Conservation (phyloP, 2,888 invertebrate species). For the Apotomis capreana region DNA sequence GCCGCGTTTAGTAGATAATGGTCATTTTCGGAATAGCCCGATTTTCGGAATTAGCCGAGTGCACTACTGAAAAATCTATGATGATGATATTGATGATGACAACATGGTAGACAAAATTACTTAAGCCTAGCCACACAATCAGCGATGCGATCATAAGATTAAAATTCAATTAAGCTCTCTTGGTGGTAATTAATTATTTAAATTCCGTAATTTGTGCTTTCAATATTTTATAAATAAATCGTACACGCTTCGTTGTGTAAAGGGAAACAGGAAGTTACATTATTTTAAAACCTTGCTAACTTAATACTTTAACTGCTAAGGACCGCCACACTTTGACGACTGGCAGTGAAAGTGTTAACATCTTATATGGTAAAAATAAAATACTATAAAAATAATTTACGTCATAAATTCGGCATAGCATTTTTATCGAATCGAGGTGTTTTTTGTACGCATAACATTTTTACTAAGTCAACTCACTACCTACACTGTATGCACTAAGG, state of each 20-base stretch:
- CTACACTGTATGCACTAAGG: slow-evolving; percentile 65
- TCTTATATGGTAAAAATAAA: slow-evolving; percentile 6
- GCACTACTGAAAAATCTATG: no score
- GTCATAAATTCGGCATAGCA: not conserved
- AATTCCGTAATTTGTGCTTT: slow-evolving; percentile 2
- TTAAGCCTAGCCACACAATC: no score
- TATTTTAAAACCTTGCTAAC: not conserved
- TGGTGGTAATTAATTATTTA: not conserved
- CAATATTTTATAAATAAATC: not conserved
- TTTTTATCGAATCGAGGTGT: slow-evolving; percentile 10
- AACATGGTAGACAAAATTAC: no score
- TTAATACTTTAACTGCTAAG: slow-evolving; percentile 7
- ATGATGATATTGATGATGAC: no score
- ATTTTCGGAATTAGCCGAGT: no score
- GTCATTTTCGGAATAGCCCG: no score
- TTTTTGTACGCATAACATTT: slow-evolving; percentile 7
- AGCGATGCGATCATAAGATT: no score
- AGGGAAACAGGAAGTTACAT: not conserved
- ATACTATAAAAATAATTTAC: slow-evolving; percentile 17
- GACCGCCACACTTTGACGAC: not conserved
- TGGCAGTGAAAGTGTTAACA: slow-evolving; percentile 13
- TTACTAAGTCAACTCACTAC: slow-evolving; percentile 45
- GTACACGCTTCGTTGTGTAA: not conserved
- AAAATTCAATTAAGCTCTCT: no score
- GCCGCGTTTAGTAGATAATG: no score